These are phyloP conservation scores for Eupithecia subfuscata DNA, from an alignment of 2,888 invertebrate genomes.

Conservation along the genomic window DNA sequence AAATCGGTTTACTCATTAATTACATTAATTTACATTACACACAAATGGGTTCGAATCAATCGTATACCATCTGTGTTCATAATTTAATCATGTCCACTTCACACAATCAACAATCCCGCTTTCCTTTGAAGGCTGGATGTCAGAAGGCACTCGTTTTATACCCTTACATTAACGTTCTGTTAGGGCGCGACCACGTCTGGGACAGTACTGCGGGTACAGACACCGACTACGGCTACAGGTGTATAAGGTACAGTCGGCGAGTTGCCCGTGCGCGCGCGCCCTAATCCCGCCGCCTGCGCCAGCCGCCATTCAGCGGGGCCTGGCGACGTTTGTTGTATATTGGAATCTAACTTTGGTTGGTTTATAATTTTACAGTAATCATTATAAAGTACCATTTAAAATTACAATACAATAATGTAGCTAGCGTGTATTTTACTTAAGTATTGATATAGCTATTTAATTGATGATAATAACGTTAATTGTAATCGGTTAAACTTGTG, in stretches of 20 bases:
- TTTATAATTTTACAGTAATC: constrained; percentile 50
- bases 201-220: neutral
- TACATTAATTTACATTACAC: constrained; percentile 41
- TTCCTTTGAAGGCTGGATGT: constrained; percentile 80
- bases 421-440: constrained; percentile 65
- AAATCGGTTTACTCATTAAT: constrained; percentile 41
- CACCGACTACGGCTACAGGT: neutral
- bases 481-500: constrained; percentile 39
- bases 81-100: constrained; percentile 61
- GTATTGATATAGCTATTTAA: constrained; percentile 57
- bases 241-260: neutral
- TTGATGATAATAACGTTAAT: constrained; percentile 44
- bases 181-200: constrained; percentile 14
- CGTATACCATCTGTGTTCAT: constrained; percentile 57
- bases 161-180: constrained; percentile 69
- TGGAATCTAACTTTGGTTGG: constrained; percentile 71
- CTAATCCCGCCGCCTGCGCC: constrained; percentile 17
- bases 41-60: constrained; percentile 46
- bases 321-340: constrained; percentile 55
- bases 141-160: constrained; percentile 81
- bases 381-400: constrained; percentile 47
- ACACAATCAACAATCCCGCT: constrained; percentile 76
- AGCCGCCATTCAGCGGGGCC: constrained; percentile 40
- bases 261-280: constrained; percentile 41
- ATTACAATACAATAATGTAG: constrained; percentile 58